These are phyloP conservation scores for Heterodera filipjevi DNA, from an alignment of 2,888 invertebrate species.

Conservation along the genomic window DNA sequence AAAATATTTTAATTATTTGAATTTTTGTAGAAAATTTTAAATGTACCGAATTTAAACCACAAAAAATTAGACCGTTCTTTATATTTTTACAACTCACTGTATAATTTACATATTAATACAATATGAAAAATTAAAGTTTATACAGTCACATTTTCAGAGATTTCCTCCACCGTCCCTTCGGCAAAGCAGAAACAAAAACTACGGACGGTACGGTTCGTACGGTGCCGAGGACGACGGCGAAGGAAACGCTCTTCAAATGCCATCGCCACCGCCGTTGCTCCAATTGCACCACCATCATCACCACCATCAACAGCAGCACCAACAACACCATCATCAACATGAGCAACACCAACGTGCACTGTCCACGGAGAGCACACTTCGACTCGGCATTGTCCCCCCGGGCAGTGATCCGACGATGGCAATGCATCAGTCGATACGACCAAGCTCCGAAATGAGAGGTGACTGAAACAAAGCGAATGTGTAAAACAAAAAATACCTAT, in stretches of 20 bases:
- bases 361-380: conserved; percentile 2
- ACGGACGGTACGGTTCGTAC: neutral
- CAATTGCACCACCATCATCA: conserved; percentile 6
- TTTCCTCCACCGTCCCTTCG: neutral
- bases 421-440: conserved; percentile 1
- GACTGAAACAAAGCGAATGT: no score
- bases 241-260: neutral
- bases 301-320: neutral
- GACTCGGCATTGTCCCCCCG: neutral
- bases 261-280: neutral
- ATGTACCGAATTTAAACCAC: no score
- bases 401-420: neutral
- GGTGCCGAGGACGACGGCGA: neutral
- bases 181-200: neutral
- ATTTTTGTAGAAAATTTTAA: no score
- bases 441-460: conserved; percentile 9
- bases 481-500: no score
- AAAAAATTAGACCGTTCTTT: no score
- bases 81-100: no score
- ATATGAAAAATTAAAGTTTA: neutral
- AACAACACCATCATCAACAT: neutral
- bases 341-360: conserved; percentile 9
- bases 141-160: neutral
- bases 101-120: no score
- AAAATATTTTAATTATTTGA: no score